Conservation (phyloP, 2,797 vertebrate genomes). For the Acrossocheilus fasciatus region DNA sequence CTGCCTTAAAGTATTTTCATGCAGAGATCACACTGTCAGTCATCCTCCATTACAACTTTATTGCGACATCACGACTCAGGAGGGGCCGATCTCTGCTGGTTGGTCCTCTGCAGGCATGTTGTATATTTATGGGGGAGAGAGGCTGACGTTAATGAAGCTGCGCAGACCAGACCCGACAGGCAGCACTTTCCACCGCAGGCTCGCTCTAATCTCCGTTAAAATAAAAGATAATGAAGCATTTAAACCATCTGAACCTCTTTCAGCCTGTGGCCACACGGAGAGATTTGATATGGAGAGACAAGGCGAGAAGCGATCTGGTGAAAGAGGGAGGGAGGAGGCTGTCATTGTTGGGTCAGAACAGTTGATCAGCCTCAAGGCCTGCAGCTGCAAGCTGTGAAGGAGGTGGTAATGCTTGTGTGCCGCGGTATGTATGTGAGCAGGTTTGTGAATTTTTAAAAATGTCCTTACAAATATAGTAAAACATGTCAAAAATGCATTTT, state of each 20-base stretch:
- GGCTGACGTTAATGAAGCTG: slow-evolving; percentile 41
- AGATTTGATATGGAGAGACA: slow-evolving; percentile 66
- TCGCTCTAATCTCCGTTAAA: slow-evolving; percentile 75
- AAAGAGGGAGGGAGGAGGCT: slow-evolving; percentile 57
- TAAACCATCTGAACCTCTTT: slow-evolving; percentile 68
- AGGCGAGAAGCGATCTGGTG: slow-evolving; percentile 73
- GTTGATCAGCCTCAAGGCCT: slow-evolving; percentile 65
- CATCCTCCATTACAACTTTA: slow-evolving; percentile 33
- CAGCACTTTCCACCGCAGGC: slow-evolving; percentile 61
- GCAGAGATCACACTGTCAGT: slow-evolving; percentile 8
- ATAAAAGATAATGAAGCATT: slow-evolving; percentile 81
- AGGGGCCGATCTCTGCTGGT: slow-evolving; percentile 24
- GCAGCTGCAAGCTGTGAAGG: slow-evolving; percentile 70
- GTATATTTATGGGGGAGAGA: slow-evolving; percentile 43
- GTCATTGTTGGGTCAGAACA: slow-evolving; percentile 67
- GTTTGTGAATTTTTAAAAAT: slow-evolving; percentile 2
- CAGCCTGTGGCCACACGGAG: slow-evolving; percentile 57
- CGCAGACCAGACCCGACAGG: slow-evolving; percentile 52
- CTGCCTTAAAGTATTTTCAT: not conserved
- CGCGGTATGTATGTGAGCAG: slow-evolving; percentile 43
- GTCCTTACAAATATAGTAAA: not conserved
- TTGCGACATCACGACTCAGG: slow-evolving; percentile 8
- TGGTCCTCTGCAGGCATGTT: slow-evolving; percentile 42
- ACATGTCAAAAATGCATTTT: not conserved
- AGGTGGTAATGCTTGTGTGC: slow-evolving; percentile 62